These are phyloP conservation scores for Stenodema calcarata DNA, from an alignment of 2,888 invertebrate genomes.

Conservation along the genomic window DNA sequence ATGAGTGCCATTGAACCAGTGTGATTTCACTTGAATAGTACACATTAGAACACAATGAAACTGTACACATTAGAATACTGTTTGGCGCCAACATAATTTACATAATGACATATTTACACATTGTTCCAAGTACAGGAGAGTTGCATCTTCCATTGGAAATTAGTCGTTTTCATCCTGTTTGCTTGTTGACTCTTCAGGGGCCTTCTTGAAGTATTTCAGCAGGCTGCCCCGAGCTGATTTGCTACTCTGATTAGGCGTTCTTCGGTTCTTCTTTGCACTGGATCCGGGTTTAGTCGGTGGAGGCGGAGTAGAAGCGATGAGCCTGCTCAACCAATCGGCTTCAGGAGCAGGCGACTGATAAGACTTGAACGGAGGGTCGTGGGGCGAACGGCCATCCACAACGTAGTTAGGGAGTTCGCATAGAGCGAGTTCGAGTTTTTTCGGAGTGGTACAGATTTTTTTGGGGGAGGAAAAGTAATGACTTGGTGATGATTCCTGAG, in stretches of 20 bases:
- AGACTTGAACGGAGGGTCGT: constrained; percentile 67
- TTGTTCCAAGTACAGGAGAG: too few species aligned
- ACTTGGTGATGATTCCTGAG: neutral
- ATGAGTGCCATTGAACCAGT: too few species aligned
- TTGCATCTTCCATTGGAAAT: too few species aligned
- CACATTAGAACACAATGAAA: too few species aligned
- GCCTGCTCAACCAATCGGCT: constrained; percentile 14
- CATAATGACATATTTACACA: too few species aligned
- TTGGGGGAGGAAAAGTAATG: neutral
- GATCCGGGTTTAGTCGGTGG: neutral
- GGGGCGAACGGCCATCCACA: constrained; percentile 78
- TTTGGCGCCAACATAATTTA: too few species aligned
- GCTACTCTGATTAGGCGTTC: neutral
- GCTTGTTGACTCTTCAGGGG: neutral
- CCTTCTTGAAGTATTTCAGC: constrained; percentile 17
- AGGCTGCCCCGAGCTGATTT: constrained; percentile 7
- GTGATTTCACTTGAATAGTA: too few species aligned
- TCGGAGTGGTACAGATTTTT: neutral
- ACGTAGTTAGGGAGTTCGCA: constrained; percentile 78
- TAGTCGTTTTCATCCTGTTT: neutral
- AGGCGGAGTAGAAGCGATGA: constrained; percentile 19
- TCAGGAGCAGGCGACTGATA: neutral
- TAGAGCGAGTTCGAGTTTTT: neutral
- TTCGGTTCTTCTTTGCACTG: neutral
- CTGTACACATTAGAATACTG: too few species aligned